phyloP scores from a whole-genome alignment of 1,140 invertebrate genomes.

The Hormaphis cornu region DNA sequence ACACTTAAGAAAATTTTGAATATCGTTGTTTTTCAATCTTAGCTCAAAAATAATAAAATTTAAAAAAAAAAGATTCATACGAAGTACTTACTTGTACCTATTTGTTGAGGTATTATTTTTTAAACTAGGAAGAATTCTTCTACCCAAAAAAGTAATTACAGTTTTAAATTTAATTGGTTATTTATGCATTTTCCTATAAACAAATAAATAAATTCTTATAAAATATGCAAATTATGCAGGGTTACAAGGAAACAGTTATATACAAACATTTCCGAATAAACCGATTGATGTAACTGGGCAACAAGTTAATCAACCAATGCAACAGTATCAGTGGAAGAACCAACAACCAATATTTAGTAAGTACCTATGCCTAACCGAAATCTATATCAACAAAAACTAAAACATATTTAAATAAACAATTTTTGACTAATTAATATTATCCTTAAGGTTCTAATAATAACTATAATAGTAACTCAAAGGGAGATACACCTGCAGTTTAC shows the following conservation, averaged over 20 bases:
- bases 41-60: too few species aligned
- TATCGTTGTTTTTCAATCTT: too few species aligned
- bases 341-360: slow-evolving; percentile 14
- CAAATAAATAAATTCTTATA: neutral
- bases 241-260: slow-evolving; percentile 5
- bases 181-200: neutral
- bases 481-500: neutral
- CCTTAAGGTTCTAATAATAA: slow-evolving; percentile 5
- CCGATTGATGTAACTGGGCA: slow-evolving; percentile 1
- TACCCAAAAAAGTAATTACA: too few species aligned
- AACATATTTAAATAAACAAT: neutral
- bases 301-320: neutral
- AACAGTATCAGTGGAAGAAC: slow-evolving; percentile 21
- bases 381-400: neutral
- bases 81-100: too few species aligned
- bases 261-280: slow-evolving; percentile 16
- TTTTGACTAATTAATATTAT: neutral
- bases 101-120: too few species aligned
- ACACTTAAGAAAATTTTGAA: too few species aligned
- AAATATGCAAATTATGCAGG: slow-evolving; percentile 11
- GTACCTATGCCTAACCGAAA: neutral
- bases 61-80: too few species aligned
- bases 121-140: neutral
- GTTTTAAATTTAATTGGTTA: too few species aligned
- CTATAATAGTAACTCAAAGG: slow-evolving; percentile 14